Evolutionary conservation across 1,140 invertebrate genomes (phyloP).

Genomic region (Drosophila triauraria): DNA sequence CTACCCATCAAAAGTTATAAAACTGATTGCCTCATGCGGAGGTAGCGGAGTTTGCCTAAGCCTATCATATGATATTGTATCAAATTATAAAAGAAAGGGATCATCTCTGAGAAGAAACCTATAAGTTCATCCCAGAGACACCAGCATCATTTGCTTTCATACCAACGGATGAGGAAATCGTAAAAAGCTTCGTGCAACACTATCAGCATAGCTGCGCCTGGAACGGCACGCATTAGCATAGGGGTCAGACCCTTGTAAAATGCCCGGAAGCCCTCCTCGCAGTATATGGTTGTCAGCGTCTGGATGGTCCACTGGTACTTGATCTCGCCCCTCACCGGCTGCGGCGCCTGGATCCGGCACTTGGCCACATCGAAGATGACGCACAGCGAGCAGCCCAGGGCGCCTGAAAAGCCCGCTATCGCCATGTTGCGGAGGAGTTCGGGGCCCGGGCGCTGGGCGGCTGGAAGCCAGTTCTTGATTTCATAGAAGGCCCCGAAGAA

Average conservation of each 20-base stretch:
- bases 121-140: neutral
- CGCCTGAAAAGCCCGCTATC: slow-evolving; percentile 93
- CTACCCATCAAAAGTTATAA: neutral
- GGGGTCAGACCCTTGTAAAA: slow-evolving; percentile 93
- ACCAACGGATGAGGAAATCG: slow-evolving; percentile 86
- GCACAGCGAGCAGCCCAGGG: slow-evolving; percentile 92
- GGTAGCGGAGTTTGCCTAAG: neutral
- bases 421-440: slow-evolving; percentile 90
- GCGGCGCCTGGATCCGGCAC: slow-evolving; percentile 96
- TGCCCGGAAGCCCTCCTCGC: slow-evolving; percentile 94
- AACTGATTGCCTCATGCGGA: neutral
- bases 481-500: slow-evolving; percentile 97
- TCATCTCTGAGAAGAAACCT: too few species aligned
- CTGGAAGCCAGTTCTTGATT: slow-evolving; percentile 90
- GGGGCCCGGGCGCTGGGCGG: slow-evolving; percentile 87
- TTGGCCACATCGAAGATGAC: slow-evolving; percentile 98
- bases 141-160: neutral
- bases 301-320: slow-evolving; percentile 91
- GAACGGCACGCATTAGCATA: slow-evolving; percentile 1
- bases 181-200: slow-evolving; percentile 93
- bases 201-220: slow-evolving; percentile 91
- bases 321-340: slow-evolving; percentile 89
- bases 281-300: slow-evolving; percentile 92
- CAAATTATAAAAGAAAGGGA: neutral
- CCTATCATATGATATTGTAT: neutral